phyloP scores from a whole-genome alignment of 2,888 invertebrate species.

The Drosophila maculinotata region DNA sequence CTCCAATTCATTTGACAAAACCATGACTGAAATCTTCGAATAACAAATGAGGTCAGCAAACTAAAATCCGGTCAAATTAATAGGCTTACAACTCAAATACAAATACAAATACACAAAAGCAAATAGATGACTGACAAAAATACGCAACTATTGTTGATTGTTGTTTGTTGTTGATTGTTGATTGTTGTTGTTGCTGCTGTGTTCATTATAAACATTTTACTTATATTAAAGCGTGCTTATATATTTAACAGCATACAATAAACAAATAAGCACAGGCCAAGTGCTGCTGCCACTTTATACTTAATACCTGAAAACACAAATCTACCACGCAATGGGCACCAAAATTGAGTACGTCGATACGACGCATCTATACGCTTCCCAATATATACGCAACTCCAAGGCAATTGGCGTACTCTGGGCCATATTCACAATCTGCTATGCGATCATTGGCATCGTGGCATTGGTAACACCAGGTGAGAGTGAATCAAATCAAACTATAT shows the following conservation, averaged over 20 bases:
- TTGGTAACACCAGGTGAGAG: constrained; percentile 93
- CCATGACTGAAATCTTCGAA: constrained; percentile 15
- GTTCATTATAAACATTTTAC: constrained; percentile 42
- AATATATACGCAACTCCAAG: constrained; percentile 95
- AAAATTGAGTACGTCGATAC: constrained; percentile 97
- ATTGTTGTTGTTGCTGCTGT: constrained; percentile 17
- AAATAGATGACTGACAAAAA: constrained; percentile 62
- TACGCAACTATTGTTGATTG: constrained; percentile 24
- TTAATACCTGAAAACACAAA: neutral
- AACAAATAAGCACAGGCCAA: constrained; percentile 26
- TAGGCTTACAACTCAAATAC: constrained; percentile 57
- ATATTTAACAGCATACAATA: constrained; percentile 49
- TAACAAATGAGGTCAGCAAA: constrained; percentile 71
- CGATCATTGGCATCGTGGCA: constrained; percentile 96
- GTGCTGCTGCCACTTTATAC: constrained; percentile 8
- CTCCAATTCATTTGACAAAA: constrained; percentile 45
- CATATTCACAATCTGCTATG: constrained; percentile 98
- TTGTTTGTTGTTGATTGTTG: constrained; percentile 10
- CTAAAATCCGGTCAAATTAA: constrained; percentile 66
- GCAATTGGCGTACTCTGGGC: constrained; percentile 99
- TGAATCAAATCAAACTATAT: no score
- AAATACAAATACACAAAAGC: constrained; percentile 34
- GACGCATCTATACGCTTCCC: constrained; percentile 95
- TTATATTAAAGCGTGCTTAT: constrained; percentile 49
- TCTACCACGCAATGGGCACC: constrained; percentile 91